Percentiles rank a stretch among this genome's conserved stretches.
phyloP scores from a whole-genome alignment of 2,113 vertebrate genomes.

The Echinops telfairi region DNA sequence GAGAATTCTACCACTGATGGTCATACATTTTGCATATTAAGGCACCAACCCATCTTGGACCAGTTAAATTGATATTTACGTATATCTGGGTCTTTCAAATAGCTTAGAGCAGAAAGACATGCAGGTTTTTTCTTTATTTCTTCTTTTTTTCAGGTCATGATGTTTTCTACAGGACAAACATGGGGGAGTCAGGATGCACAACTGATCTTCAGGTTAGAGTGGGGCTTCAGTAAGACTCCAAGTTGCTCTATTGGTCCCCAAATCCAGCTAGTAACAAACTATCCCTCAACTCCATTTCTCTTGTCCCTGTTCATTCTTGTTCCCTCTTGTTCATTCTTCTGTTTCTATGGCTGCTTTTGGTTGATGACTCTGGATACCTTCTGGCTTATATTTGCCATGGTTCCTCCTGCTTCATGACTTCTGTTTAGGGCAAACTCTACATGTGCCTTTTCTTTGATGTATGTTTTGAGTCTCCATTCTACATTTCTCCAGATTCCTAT shows the following conservation, averaged over 20 bases:
- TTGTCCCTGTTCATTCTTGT: neutral
- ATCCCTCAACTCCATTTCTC: neutral
- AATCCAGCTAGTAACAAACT: neutral
- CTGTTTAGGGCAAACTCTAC: neutral
- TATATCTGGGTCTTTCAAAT: neutral
- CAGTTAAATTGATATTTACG: neutral
- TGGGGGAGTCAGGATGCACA: neutral
- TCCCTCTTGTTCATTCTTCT: constrained; percentile 5
- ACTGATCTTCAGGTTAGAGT: neutral
- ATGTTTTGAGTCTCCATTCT: neutral
- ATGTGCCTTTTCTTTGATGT: neutral
- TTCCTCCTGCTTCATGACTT: neutral
- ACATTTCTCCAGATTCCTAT: neutral
- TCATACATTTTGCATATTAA: neutral
- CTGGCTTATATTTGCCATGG: neutral
- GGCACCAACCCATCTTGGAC: neutral
- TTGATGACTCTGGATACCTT: neutral
- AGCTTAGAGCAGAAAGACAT: neutral
- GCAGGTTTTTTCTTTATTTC: neutral
- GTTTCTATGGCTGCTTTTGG: neutral
- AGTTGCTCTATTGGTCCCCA: neutral
- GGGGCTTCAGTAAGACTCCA: neutral
- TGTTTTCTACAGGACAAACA: constrained; percentile 21
- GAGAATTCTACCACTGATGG: neutral
- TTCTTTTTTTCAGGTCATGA: neutral